Conservation (phyloP, 2,888 invertebrate species). For the Plebejus anna region DNA sequence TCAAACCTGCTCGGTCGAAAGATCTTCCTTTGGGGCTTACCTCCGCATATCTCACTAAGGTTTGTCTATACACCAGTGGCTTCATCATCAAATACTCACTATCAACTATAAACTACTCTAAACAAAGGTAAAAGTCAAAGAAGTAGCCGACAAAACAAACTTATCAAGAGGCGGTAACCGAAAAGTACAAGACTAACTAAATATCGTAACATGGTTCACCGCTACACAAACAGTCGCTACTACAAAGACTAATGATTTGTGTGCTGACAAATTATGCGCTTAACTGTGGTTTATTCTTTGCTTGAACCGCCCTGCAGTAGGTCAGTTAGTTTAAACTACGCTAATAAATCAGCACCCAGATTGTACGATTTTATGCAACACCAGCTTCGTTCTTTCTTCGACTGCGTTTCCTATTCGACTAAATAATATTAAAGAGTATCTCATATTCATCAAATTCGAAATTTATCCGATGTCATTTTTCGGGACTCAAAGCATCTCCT, state of each 20-base stretch:
- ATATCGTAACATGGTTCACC: slow-evolving; percentile 1
- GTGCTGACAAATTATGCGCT: slow-evolving; percentile 2
- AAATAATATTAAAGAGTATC: no score
- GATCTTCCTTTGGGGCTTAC: not conserved
- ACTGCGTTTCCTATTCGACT: not conserved
- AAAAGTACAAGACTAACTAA: slow-evolving; percentile 8
- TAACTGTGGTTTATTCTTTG: slow-evolving; percentile 7
- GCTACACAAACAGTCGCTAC: slow-evolving; percentile 16
- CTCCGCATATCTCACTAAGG: not conserved
- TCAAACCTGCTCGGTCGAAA: not conserved
- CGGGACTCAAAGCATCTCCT: no score
- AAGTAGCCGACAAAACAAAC: not conserved
- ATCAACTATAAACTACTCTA: not conserved
- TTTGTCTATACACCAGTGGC: not conserved
- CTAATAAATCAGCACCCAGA: not conserved
- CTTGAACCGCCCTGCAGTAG: not conserved
- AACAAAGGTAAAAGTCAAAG: not conserved
- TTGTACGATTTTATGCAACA: not conserved
- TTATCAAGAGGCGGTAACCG: not conserved
- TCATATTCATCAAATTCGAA: no score
- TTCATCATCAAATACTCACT: not conserved
- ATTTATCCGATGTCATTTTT: no score
- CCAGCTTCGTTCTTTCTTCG: not conserved
- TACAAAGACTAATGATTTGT: slow-evolving; percentile 3
- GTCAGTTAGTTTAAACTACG: not conserved